phyloP scores from a whole-genome alignment of 2,888 invertebrate genomes.

The Clusia tigrina region DNA sequence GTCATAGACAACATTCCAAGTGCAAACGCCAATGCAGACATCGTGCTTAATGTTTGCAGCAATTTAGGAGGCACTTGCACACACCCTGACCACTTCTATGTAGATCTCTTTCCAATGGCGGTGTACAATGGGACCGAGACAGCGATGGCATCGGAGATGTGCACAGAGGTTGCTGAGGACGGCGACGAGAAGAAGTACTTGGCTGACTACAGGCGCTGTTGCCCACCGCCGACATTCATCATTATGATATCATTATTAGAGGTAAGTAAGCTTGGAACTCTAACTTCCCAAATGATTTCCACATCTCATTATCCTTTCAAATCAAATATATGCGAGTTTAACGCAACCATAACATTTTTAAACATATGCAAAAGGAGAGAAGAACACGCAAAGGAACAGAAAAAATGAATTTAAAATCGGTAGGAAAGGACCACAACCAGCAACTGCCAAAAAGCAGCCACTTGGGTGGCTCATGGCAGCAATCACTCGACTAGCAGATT shows the following conservation, averaged over 20 bases:
- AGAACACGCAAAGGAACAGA: too few relatives aligned
- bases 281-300: neutral
- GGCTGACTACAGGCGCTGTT: constrained; percentile 92
- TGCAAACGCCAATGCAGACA: constrained; percentile 26
- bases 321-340: too few relatives aligned
- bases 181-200: constrained; percentile 72
- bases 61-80: constrained; percentile 13
- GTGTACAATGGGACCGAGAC: neutral
- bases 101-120: neutral
- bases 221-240: constrained; percentile 93
- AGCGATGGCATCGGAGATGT: neutral
- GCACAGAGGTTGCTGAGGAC: constrained; percentile 8
- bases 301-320: neutral
- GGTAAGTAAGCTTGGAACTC: constrained; percentile 69
- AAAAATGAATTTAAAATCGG: too few relatives aligned
- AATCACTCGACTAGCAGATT: too few relatives aligned
- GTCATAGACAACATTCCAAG: constrained; percentile 54
- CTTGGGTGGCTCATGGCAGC: neutral
- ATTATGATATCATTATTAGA: constrained; percentile 91
- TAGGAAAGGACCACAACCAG: too few relatives aligned
- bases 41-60: constrained; percentile 34
- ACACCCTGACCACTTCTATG: neutral
- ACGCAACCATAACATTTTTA: too few relatives aligned
- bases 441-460: neutral
- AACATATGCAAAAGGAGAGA: too few relatives aligned